A percentile compares a stretch with the other conserved stretches of the same genome.
Evolutionary conservation across 2,113 vertebrate genomes (phyloP).

Genomic region (Sorex fumeus): DNA sequence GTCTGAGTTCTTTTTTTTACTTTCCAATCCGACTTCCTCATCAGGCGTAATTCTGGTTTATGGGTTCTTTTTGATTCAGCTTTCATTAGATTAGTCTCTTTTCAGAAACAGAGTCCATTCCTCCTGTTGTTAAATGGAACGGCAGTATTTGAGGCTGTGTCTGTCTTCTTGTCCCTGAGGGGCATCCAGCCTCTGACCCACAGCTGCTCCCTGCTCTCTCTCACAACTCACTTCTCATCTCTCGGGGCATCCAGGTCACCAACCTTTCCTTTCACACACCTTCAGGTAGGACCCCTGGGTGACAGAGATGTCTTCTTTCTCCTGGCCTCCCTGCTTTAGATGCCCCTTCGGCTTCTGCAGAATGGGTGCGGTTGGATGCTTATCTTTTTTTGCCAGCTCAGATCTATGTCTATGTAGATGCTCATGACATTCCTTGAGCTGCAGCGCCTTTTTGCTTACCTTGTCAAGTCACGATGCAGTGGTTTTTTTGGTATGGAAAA

Average conservation of each 20-base stretch:
- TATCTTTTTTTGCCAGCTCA: not conserved
- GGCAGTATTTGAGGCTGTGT: not conserved
- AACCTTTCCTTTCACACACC: not conserved
- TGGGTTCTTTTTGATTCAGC: not conserved
- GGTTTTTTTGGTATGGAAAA: conserved; percentile 42
- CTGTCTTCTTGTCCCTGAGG: not conserved
- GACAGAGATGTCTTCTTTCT: not conserved
- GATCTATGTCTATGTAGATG: not conserved
- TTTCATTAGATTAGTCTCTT: not conserved
- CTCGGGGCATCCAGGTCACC: too few relatives aligned
- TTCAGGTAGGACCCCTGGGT: not conserved
- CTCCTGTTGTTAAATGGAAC: not conserved
- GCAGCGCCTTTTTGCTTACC: not conserved
- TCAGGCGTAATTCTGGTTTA: not conserved
- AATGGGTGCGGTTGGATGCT: not conserved
- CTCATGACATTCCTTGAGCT: not conserved
- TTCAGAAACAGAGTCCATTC: not conserved
- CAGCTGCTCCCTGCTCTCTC: not conserved
- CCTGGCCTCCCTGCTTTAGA: not conserved
- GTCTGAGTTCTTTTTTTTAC: not conserved
- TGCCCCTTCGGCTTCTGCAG: not conserved
- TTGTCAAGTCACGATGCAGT: not conserved
- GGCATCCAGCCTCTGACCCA: not conserved
- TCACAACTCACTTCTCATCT: not conserved
- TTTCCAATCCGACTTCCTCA: not conserved